Percentiles rank a stretch among this genome's conserved stretches.
Evolutionary conservation across 2,113 vertebrate species (phyloP).

Genomic region (Rissa tridactyla): DNA sequence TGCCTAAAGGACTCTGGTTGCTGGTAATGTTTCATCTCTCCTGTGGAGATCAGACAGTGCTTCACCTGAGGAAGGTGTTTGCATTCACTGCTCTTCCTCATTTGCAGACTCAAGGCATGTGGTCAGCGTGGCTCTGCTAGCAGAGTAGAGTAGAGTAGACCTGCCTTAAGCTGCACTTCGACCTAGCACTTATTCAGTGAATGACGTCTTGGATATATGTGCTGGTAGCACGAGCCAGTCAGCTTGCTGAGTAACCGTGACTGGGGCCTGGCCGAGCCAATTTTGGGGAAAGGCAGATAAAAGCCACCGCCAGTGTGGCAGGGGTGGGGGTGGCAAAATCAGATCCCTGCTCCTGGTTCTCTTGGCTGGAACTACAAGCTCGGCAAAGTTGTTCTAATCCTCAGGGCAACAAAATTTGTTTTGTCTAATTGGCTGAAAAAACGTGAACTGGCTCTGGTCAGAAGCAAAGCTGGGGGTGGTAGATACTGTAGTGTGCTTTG

Average conservation of each 20-base stretch:
- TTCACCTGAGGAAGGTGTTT: neutral
- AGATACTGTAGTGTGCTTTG: neutral
- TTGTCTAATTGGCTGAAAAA: neutral
- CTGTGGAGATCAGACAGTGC: neutral
- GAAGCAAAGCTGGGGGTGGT: neutral
- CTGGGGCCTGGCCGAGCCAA: neutral
- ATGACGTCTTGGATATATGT: rapidly evolving
- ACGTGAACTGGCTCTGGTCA: neutral
- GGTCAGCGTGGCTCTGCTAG: neutral
- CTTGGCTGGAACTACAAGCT: neutral
- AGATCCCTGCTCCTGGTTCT: neutral
- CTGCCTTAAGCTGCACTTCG: neutral
- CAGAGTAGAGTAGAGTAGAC: neutral
- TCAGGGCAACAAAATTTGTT: neutral
- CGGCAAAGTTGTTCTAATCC: neutral
- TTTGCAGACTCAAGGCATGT: neutral
- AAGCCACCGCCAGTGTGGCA: neutral
- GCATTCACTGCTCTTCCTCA: neutral
- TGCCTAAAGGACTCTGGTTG: neutral
- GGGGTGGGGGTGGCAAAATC: neutral
- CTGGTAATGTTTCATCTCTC: neutral
- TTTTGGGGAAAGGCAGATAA: neutral
- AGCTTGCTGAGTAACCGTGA: neutral
- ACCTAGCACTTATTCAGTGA: neutral
- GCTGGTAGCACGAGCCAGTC: neutral